phyloP scores from a whole-genome alignment of 2,797 vertebrate species.

The Notolepis coatsorum region DNA sequence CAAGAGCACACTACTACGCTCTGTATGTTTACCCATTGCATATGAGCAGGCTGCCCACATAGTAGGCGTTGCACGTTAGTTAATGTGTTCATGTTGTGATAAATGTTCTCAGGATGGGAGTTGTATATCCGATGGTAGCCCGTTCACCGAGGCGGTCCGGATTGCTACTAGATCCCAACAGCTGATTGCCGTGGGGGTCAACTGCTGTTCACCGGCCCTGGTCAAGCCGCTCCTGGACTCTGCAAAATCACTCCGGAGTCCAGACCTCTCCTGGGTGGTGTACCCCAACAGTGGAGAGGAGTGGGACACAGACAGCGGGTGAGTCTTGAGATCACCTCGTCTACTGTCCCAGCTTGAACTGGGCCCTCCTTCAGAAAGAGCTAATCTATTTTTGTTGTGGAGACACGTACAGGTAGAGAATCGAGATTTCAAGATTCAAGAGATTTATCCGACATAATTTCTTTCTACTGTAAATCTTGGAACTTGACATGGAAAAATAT shows the following conservation, averaged over 20 bases:
- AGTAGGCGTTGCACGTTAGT: too few species aligned
- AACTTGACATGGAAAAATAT: too few species aligned
- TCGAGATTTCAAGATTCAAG: too few species aligned
- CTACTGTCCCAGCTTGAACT: neutral
- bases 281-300: slow-evolving; percentile 86
- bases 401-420: too few species aligned
- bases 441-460: too few species aligned
- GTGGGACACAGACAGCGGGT: slow-evolving; percentile 79
- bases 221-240: slow-evolving; percentile 79
- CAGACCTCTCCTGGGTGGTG: slow-evolving; percentile 79
- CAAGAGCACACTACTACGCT: too few species aligned
- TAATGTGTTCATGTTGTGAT: neutral
- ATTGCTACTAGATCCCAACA: slow-evolving; percentile 69
- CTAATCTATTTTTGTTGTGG: neutral
- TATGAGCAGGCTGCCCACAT: too few species aligned
- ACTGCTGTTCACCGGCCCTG: slow-evolving; percentile 80
- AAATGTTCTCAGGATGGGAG: slow-evolving; percentile 63
- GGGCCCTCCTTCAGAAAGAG: neutral
- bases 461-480: too few species aligned
- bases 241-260: slow-evolving; percentile 51
- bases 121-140: slow-evolving; percentile 79
- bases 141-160: slow-evolving; percentile 75
- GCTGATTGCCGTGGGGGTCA: slow-evolving; percentile 83
- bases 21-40: too few species aligned
- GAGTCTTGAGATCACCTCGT: slow-evolving; percentile 24